A percentile compares a stretch with the other conserved stretches of the same genome.
phyloP scores from a whole-genome alignment of 1,140 invertebrate species.

The Drosophila bipectinata region DNA sequence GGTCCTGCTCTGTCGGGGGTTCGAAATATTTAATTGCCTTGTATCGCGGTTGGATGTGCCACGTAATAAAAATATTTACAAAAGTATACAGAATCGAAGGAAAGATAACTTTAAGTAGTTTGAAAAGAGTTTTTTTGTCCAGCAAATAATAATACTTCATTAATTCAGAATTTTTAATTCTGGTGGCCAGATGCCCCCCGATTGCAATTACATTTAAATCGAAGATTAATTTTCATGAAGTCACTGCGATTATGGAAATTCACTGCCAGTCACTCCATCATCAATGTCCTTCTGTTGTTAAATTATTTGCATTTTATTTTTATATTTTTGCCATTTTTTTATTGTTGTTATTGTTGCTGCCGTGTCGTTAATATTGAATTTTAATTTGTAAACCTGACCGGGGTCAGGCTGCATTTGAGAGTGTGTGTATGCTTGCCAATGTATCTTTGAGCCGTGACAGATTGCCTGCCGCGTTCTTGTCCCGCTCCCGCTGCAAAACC shows the following conservation, averaged over 20 bases:
- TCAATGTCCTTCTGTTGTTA: slow-evolving; percentile 53
- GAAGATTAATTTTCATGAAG: slow-evolving; percentile 83
- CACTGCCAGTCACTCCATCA: slow-evolving; percentile 29
- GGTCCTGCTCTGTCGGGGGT: slow-evolving; percentile 42
- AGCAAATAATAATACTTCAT: slow-evolving; percentile 6
- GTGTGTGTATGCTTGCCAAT: slow-evolving; percentile 33
- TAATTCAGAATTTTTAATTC: slow-evolving; percentile 23
- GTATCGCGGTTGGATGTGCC: slow-evolving; percentile 79
- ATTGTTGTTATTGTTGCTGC: slow-evolving; percentile 39
- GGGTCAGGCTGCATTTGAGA: slow-evolving; percentile 52
- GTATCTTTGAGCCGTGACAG: slow-evolving; percentile 76
- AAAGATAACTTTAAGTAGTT: slow-evolving; percentile 1
- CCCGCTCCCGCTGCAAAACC: background rate
- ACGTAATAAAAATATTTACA: slow-evolving; percentile 82
- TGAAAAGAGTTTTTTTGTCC: background rate
- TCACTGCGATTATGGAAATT: slow-evolving; percentile 82
- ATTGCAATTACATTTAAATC: slow-evolving; percentile 79
- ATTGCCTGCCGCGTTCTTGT: slow-evolving; percentile 54
- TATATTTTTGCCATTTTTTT: slow-evolving; percentile 24
- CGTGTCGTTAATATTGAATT: slow-evolving; percentile 82
- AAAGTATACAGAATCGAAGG: slow-evolving; percentile 11
- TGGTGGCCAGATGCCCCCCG: background rate
- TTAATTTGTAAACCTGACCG: slow-evolving; percentile 76
- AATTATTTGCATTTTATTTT: slow-evolving; percentile 76
- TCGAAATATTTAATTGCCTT: slow-evolving; percentile 82